A percentile compares a stretch with the other conserved stretches of the same genome.
These are phyloP conservation scores for Axinella damicornis DNA, from an alignment of 37 sponge, comb jelly and placozoan species.

Conservation along the genomic window DNA sequence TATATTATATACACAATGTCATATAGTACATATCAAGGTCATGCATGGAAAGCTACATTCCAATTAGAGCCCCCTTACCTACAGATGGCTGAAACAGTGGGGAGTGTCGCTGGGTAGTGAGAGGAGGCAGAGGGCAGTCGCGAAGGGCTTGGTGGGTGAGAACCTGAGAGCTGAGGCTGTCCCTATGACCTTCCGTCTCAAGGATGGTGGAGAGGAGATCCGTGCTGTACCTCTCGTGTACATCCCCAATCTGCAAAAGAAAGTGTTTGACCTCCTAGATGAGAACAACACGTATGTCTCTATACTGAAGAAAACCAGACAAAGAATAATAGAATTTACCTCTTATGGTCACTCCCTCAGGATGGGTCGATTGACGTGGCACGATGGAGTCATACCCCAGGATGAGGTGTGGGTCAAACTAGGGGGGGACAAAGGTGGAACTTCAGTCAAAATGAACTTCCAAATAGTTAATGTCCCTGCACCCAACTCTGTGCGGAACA, in stretches of 20 bases:
- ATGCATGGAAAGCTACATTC: no score
- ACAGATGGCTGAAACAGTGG: constrained; percentile 40
- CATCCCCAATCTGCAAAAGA: no score
- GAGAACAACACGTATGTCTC: no score
- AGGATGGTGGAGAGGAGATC: constrained; percentile 27
- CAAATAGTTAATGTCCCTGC: constrained; percentile 23
- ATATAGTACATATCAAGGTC: no score
- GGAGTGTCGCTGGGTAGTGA: constrained; percentile 28
- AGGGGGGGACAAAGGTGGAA: constrained; percentile 45
- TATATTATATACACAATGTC: no score
- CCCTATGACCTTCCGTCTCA: constrained; percentile 4
- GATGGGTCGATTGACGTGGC: constrained; percentile 38
- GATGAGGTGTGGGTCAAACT: constrained; percentile 37
- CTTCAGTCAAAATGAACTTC: constrained; percentile 20
- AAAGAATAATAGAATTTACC: not conserved
- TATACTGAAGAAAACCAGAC: no score
- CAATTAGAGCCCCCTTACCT: no score
- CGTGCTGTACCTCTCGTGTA: constrained; percentile 29
- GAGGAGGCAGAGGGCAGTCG: constrained; percentile 1
- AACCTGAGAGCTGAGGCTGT: constrained; percentile 17
- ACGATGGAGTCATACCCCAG: constrained; percentile 39
- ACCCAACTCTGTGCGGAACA: constrained; percentile 45
- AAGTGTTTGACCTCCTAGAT: not conserved
- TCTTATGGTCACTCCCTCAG: not conserved
- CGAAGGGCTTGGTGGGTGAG: not conserved